Percentiles rank a stretch among this genome's conserved stretches.
phyloP scores from a whole-genome alignment of 1,140 invertebrate species.

The Tyrophagus putrescentiae region DNA sequence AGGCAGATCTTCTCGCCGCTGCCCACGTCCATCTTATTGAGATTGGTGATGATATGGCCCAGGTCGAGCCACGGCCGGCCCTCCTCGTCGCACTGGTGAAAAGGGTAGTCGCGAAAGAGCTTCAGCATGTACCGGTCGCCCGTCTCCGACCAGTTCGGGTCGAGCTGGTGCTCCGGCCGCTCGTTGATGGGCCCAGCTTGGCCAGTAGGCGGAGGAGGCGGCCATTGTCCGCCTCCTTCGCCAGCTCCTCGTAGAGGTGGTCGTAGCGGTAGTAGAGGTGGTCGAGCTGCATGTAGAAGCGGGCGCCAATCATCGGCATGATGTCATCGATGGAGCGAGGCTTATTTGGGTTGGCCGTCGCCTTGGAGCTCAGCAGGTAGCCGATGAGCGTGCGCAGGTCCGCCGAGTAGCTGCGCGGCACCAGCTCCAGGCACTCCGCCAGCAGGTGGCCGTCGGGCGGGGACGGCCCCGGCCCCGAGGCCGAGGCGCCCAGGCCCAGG shows the following conservation, averaged over 20 bases:
- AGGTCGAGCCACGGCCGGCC: slow-evolving; percentile 89
- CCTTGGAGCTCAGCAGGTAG: slow-evolving; percentile 21
- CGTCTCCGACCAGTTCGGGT: slow-evolving; percentile 87
- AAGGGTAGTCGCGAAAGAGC: slow-evolving; percentile 90
- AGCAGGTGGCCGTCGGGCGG: slow-evolving; percentile 56
- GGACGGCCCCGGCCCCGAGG: too few relatives aligned
- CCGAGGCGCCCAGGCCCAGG: slow-evolving; percentile 72
- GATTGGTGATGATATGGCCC: slow-evolving; percentile 77
- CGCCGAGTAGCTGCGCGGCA: slow-evolving; percentile 67
- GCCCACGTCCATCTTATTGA: slow-evolving; percentile 75
- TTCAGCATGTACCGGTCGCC: slow-evolving; percentile 95
- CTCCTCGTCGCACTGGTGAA: slow-evolving; percentile 77
- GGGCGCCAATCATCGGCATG: slow-evolving; percentile 97
- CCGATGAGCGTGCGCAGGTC: slow-evolving; percentile 81
- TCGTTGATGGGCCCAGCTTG: slow-evolving; percentile 86
- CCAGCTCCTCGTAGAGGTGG: slow-evolving; percentile 70
- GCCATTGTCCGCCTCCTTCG: slow-evolving; percentile 87
- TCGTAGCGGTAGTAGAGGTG: slow-evolving; percentile 69
- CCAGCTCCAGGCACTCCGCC: slow-evolving; percentile 58
- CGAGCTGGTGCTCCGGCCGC: slow-evolving; percentile 80
- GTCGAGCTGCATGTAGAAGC: slow-evolving; percentile 90
- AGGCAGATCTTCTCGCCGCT: slow-evolving; percentile 81
- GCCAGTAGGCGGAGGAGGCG: slow-evolving; percentile 72
- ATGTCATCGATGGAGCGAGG: slow-evolving; percentile 76
- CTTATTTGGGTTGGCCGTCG: slow-evolving; percentile 1